Percentiles rank a stretch among this genome's conserved stretches.
Evolutionary conservation across 1,140 invertebrate genomes (phyloP).

Genomic region (Pachyrhynchus sulphureomaculatus): DNA sequence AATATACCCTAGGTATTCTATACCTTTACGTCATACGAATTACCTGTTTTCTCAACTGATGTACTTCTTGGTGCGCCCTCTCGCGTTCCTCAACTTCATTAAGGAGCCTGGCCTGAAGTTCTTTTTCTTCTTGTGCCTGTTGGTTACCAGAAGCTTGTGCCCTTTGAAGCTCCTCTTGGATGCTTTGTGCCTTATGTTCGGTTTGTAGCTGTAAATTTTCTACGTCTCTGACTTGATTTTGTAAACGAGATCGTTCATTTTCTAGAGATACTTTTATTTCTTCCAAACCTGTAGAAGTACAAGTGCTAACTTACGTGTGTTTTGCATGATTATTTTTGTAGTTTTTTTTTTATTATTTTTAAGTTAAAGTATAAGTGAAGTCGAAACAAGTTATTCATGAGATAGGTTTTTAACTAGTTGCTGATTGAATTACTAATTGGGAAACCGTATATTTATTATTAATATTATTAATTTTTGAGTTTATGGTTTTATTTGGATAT

Average conservation of each 20-base stretch:
- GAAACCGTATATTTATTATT: no score
- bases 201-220: conserved; percentile 71
- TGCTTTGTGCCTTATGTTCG: conserved; percentile 63
- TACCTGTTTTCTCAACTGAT: conserved; percentile 73
- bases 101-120: conserved; percentile 74
- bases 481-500: no score
- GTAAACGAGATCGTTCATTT: conserved; percentile 66
- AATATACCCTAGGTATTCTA: no score
- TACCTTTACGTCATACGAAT: no score
- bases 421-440: no score
- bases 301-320: no score
- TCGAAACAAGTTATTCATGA: no score
- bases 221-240: conserved; percentile 72
- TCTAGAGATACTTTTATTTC: conserved; percentile 73
- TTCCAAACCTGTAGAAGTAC: conserved; percentile 64
- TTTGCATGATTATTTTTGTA: no score
- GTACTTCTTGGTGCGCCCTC: conserved; percentile 67
- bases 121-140: conserved; percentile 74
- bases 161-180: conserved; percentile 71
- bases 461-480: no score
- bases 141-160: conserved; percentile 67
- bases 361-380: no score
- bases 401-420: no score
- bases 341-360: no score
- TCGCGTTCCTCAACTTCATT: conserved; percentile 77